phyloP scores from a whole-genome alignment of 2,888 invertebrate species.

The Theretra japonica region DNA sequence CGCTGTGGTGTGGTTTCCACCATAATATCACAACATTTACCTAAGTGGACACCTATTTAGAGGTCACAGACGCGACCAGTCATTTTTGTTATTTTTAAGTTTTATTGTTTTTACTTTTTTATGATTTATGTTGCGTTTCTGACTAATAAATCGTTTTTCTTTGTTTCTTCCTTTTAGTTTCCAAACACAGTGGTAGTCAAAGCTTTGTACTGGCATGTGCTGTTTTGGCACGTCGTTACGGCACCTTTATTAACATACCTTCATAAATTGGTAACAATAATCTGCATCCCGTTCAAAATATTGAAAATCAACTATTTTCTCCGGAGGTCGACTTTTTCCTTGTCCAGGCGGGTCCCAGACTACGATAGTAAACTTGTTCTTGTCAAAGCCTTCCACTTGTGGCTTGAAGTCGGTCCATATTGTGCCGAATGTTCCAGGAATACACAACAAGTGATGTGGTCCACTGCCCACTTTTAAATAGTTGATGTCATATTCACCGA shows the following conservation, averaged over 20 bases:
- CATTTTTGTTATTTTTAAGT: too few relatives aligned
- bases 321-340: slow-evolving; percentile 92
- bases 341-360: slow-evolving; percentile 96
- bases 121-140: too few relatives aligned
- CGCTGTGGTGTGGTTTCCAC: too few relatives aligned
- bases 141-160: too few relatives aligned
- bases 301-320: slow-evolving; percentile 87
- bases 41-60: too few relatives aligned
- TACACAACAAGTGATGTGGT: slow-evolving; percentile 85
- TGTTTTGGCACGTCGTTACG: too few relatives aligned
- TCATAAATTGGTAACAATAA: slow-evolving; percentile 88
- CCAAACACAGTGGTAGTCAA: too few relatives aligned
- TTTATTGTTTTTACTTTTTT: too few relatives aligned
- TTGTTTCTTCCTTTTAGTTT: too few relatives aligned
- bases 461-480: slow-evolving; percentile 87
- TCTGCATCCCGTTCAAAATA: slow-evolving; percentile 91
- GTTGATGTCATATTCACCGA: slow-evolving; percentile 84
- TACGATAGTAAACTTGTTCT: slow-evolving; percentile 86
- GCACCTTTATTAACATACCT: slow-evolving; percentile 63
- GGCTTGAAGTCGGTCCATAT: slow-evolving; percentile 93
- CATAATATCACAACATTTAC: too few relatives aligned
- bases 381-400: slow-evolving; percentile 88
- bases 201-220: too few relatives aligned
- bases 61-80: too few relatives aligned
- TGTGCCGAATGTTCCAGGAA: slow-evolving; percentile 93